A percentile compares a stretch with the other conserved stretches of the same genome.
phyloP scores from a whole-genome alignment of 2,113 vertebrate species.

The Pseudois nayaur region DNA sequence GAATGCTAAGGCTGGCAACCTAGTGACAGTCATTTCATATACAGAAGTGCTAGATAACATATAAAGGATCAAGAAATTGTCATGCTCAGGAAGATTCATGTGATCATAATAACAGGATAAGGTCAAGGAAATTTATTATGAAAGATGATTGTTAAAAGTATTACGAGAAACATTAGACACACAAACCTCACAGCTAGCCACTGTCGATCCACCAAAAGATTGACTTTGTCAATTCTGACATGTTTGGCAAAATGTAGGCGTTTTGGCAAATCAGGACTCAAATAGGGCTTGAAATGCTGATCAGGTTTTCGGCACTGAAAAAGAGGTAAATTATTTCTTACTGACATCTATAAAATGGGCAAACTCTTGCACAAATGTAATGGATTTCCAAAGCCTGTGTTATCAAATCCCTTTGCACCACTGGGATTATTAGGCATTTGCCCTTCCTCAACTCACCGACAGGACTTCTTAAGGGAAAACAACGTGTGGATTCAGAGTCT shows the following conservation, averaged over 20 bases:
- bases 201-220: slow-evolving; percentile 89
- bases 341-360: background rate
- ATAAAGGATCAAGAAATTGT: background rate
- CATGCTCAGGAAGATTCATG: background rate
- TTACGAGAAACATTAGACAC: background rate
- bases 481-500: background rate
- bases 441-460: background rate
- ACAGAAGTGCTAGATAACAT: background rate
- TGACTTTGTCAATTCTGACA: slow-evolving; percentile 91
- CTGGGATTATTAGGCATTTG: background rate
- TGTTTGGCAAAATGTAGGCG: slow-evolving; percentile 92
- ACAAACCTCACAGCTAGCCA: slow-evolving; percentile 91
- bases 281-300: slow-evolving; percentile 93
- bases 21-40: background rate
- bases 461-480: background rate
- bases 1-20: background rate
- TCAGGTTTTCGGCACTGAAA: slow-evolving; percentile 87
- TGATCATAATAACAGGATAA: background rate
- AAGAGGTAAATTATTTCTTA: background rate
- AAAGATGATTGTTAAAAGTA: background rate
- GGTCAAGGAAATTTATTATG: background rate
- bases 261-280: slow-evolving; percentile 93
- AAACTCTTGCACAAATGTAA: background rate
- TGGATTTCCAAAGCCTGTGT: background rate
- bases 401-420: background rate